A percentile compares a stretch with the other conserved stretches of the same genome.
Evolutionary conservation across 1,140 invertebrate genomes (phyloP).

Genomic region (Megathymus violae): DNA sequence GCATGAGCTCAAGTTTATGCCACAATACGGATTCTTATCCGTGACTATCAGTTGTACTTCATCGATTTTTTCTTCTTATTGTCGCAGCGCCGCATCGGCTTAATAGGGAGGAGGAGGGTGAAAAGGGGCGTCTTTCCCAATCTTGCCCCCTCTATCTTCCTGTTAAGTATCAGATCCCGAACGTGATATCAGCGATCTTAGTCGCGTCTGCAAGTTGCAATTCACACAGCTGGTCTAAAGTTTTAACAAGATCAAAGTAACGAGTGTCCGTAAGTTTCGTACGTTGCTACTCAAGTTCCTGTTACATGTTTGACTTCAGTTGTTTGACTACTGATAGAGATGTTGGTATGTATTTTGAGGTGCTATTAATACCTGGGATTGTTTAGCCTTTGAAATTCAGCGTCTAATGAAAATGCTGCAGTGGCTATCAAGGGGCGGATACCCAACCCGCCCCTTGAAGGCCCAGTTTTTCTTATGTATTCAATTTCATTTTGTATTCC

Average conservation of each 20-base stretch:
- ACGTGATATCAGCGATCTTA: conserved; percentile 43
- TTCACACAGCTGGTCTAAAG: conserved; percentile 33
- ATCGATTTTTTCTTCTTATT: conserved; percentile 32
- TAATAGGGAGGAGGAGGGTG: conserved; percentile 12
- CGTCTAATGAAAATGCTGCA: too few species aligned
- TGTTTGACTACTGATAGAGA: background rate
- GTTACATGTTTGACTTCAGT: background rate
- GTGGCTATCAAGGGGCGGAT: too few species aligned
- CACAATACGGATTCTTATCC: conserved; percentile 30
- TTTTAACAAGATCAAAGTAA: conserved; percentile 43
- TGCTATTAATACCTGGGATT: too few species aligned
- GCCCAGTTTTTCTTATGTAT: too few species aligned
- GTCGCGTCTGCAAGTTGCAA: conserved; percentile 35
- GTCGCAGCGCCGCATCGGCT: conserved; percentile 34
- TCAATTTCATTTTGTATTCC: too few species aligned
- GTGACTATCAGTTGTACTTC: conserved; percentile 31
- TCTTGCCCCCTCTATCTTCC: conserved; percentile 27
- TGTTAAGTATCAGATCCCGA: conserved; percentile 39
- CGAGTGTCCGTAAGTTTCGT: conserved; percentile 2
- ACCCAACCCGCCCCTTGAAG: too few species aligned
- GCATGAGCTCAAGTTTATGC: conserved; percentile 21
- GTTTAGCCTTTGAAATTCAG: too few species aligned
- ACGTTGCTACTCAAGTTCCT: background rate
- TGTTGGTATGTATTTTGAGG: background rate
- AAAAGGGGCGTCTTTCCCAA: conserved; percentile 1